These are phyloP conservation scores for Mesorhabditis belari DNA, from an alignment of 2,888 invertebrate genomes.

Conservation along the genomic window DNA sequence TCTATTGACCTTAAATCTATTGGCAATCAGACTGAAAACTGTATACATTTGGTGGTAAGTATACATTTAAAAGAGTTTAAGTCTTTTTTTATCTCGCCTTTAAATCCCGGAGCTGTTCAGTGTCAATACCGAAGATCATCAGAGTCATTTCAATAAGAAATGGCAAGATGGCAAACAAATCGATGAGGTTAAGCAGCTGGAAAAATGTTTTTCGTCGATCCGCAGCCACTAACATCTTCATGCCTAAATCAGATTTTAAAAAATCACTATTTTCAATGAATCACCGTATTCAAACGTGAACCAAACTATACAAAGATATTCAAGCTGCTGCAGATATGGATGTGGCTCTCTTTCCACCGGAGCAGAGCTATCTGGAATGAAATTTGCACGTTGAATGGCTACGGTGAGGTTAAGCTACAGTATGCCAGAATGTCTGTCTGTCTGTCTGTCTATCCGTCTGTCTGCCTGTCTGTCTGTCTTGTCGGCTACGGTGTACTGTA, in stretches of 20 bases:
- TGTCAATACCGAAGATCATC: slow-evolving; percentile 35
- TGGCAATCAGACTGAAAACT: too few species aligned
- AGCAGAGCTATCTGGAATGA: slow-evolving; percentile 6
- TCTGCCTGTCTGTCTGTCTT: too few species aligned
- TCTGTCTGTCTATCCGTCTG: too few species aligned
- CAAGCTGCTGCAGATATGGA: slow-evolving; percentile 32
- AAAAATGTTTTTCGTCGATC: slow-evolving; percentile 31
- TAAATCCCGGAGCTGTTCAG: slow-evolving; percentile 42
- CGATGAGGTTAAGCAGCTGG: slow-evolving; percentile 44
- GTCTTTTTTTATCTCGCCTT: too few species aligned
- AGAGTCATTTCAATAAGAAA: slow-evolving; percentile 44
- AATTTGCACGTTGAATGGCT: too few species aligned
- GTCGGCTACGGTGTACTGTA: too few species aligned
- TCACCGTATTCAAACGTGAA: slow-evolving; percentile 40
- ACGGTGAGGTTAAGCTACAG: too few species aligned
- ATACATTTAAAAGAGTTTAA: neutral
- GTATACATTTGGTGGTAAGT: too few species aligned
- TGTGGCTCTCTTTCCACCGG: slow-evolving; percentile 38
- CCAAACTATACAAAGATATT: slow-evolving; percentile 47
- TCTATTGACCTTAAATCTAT: too few species aligned
- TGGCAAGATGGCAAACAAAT: slow-evolving; percentile 44
- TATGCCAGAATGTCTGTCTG: too few species aligned
- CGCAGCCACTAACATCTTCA: slow-evolving; percentile 39
- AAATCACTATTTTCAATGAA: neutral
- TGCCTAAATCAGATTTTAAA: slow-evolving; percentile 4